phyloP scores from a whole-genome alignment of 2,113 vertebrate species.

The Grammomys dolichurus region DNA sequence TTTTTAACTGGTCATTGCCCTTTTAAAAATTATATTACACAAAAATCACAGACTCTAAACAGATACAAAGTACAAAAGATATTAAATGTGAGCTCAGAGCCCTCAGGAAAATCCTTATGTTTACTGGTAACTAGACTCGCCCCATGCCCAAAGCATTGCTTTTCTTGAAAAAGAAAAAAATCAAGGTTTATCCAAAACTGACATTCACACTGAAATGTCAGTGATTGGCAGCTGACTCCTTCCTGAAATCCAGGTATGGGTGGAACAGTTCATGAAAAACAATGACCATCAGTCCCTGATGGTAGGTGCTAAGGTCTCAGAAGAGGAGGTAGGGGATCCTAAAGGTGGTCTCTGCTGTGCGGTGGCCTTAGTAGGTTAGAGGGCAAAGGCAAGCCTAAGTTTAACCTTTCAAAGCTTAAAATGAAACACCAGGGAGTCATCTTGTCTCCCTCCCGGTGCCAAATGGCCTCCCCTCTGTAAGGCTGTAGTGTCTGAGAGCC shows the following conservation, averaged over 20 bases:
- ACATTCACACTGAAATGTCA: not conserved
- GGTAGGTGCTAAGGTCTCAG: not conserved
- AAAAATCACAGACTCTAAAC: not conserved
- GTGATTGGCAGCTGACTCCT: not conserved
- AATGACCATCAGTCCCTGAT: not conserved
- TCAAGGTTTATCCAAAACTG: not conserved
- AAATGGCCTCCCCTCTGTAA: constrained; percentile 15
- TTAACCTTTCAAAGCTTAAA: constrained; percentile 77
- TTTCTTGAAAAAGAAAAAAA: constrained; percentile 1
- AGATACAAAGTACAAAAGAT: not conserved
- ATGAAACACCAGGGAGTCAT: constrained; percentile 62
- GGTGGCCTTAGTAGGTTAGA: constrained; percentile 74
- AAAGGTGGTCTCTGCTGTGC: constrained; percentile 41
- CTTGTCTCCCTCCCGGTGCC: constrained; percentile 1
- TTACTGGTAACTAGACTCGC: not conserved
- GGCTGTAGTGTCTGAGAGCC: constrained; percentile 25
- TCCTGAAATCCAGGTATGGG: not conserved
- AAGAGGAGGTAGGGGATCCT: not conserved
- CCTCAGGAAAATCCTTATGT: not conserved
- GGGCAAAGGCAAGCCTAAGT: constrained; percentile 77
- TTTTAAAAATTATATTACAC: constrained; percentile 10
- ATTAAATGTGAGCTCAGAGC: not conserved
- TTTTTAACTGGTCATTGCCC: not conserved
- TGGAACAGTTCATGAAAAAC: not conserved
- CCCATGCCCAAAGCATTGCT: not conserved